Conservation (phyloP, 2,797 vertebrate genomes). For the Sebastes taczanowskii region DNA sequence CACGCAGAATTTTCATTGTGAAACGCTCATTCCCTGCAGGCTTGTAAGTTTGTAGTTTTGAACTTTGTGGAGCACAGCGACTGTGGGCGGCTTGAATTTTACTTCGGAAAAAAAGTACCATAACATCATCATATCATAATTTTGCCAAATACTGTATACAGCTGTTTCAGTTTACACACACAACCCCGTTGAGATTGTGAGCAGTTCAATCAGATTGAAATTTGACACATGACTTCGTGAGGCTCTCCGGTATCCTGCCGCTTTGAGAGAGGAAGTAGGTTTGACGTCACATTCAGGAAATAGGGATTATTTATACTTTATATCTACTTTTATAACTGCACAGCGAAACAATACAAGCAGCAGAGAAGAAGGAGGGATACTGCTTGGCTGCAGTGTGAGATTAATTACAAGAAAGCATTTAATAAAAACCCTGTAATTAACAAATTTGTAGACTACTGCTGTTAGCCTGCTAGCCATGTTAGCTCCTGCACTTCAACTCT, state of each 20-base stretch:
- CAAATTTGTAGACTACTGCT: not conserved
- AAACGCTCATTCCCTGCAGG: conserved; percentile 13
- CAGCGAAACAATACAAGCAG: not conserved
- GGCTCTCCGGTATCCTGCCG: not conserved
- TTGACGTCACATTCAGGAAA: not conserved
- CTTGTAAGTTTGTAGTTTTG: conserved; percentile 16
- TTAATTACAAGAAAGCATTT: not conserved
- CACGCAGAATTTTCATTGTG: conserved; percentile 26
- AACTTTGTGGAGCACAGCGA: not conserved
- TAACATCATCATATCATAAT: not conserved
- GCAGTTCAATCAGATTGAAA: not conserved
- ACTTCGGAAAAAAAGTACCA: not conserved
- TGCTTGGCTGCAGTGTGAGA: not conserved
- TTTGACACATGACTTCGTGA: fast-evolving
- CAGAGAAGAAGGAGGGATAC: not conserved
- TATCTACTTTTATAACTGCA: not conserved
- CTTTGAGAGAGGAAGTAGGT: not conserved
- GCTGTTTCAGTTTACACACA: not conserved
- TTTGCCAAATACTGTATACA: not conserved
- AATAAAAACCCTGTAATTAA: not conserved
- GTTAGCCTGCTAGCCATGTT: not conserved
- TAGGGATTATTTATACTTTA: not conserved
- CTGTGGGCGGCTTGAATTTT: not conserved
- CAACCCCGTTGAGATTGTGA: not conserved
- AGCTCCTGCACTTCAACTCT: not conserved